phyloP scores from a whole-genome alignment of 2,113 vertebrate species.

The Sprattus sprattus region DNA sequence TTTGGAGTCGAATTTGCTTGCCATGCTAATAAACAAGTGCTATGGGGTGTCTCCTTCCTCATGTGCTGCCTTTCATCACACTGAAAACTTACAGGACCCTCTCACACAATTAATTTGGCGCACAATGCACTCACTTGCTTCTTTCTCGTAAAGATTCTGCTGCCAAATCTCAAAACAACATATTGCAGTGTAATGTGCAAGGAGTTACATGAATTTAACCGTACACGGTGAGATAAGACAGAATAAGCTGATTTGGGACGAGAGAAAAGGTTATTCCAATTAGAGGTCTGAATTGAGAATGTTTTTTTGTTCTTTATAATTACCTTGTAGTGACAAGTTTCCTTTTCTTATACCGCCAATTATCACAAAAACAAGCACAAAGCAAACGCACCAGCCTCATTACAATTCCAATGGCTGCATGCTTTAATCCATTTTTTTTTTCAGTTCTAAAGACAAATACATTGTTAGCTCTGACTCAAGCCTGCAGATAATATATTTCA shows the following conservation, averaged over 20 bases:
- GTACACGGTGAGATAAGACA: slow-evolving; percentile 28
- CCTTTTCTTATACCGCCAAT: slow-evolving; percentile 50
- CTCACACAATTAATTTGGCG: neutral
- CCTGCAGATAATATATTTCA: slow-evolving; percentile 41
- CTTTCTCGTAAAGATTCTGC: neutral
- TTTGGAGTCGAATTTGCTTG: neutral
- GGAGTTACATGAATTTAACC: slow-evolving; percentile 29
- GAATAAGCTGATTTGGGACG: slow-evolving; percentile 44
- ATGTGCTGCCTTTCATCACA: neutral
- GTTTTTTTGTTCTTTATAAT: slow-evolving; percentile 47
- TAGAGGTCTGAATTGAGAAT: slow-evolving; percentile 40
- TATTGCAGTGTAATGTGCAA: neutral
- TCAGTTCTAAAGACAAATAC: slow-evolving; percentile 49
- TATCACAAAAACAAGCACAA: slow-evolving; percentile 35
- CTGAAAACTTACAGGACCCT: neutral
- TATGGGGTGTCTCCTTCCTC: neutral
- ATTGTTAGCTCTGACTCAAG: slow-evolving; percentile 28
- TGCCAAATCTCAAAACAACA: slow-evolving; percentile 7
- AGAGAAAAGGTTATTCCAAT: slow-evolving; percentile 56
- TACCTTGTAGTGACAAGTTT: slow-evolving; percentile 49
- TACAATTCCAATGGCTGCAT: slow-evolving; percentile 45
- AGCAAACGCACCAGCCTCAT: slow-evolving; percentile 35
- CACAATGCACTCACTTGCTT: neutral
- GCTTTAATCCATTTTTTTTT: slow-evolving; percentile 43
- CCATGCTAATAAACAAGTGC: neutral